Base-by-base conservation (phyloP, 1,140 invertebrate species). In the Macrostomum lignano region DNA sequence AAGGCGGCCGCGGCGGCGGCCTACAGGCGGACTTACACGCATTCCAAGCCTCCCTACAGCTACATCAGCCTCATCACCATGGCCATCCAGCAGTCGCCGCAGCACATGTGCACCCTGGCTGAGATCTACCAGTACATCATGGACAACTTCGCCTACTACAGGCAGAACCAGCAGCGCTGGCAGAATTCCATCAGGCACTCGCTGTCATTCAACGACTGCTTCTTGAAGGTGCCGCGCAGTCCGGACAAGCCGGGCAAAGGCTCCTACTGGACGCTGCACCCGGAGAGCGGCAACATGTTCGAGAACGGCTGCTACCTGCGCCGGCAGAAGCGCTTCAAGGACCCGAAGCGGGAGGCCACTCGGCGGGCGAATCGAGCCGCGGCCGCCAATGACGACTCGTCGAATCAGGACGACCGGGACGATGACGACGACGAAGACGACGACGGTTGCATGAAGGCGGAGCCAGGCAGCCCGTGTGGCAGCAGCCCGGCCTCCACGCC, bases 251-350 rank as follows among this genome's bases (percentile, higher is more conserved):
- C 88, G 0, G 86, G 88, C 1, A 69, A 68, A 44, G 84, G 84
- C 1, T 78, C 74, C 1, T 96, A 94, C 56, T 96, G 88, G 88
- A 82, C 86, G 2, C 63, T 96, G 21, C 88, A 98, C 47, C 84
- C 84, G 1, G 79, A 94, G 38, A 88, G 81, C 29, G 88, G 88
- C 0, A 94, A 96, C 53, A 96, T 96, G 88, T 98, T 98, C 54
- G 88, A 96, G 54, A 98, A 96, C 52, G 88, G 88, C 1, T 98
- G 88, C 53, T 96, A 91, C 51, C 58, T 98, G 29, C 63, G 88
- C 10, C 66, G 88, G 0, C 88, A 96, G 55, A 96, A 96, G 57
- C 67, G 88, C 20, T 96, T 96, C 58, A 96, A 96, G 53, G 81
- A 84, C 46, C 74, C 84, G 44, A 88, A 86, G 60, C 82, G 82